A percentile compares a stretch with the other conserved stretches of the same genome.
Conservation (phyloP, 2,113 vertebrate species). For the Dermatemys mawii region DNA sequence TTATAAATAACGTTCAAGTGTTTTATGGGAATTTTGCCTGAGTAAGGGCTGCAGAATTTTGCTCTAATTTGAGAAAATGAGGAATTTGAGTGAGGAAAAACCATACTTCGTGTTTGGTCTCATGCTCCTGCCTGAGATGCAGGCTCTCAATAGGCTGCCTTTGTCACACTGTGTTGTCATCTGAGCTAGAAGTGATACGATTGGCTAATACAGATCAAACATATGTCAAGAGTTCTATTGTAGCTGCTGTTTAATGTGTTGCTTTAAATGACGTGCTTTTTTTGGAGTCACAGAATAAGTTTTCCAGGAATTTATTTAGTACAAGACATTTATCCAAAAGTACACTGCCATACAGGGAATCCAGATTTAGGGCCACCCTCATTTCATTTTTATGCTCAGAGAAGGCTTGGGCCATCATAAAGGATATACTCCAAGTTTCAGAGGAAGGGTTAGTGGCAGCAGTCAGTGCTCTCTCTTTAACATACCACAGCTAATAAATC, state of each 20-base stretch:
- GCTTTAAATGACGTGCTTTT: neutral
- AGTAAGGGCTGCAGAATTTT: neutral
- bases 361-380: neutral
- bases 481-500: fast-evolving
- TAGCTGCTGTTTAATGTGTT: neutral
- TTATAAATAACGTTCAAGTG: neutral
- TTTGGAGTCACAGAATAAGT: neutral
- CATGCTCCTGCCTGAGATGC: neutral
- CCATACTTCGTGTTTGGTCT: neutral
- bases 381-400: neutral
- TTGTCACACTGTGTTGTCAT: neutral
- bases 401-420: neutral
- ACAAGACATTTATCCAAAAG: neutral
- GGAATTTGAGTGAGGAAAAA: neutral
- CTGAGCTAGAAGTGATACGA: neutral
- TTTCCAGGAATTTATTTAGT: neutral
- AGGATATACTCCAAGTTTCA: neutral
- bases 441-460: neutral
- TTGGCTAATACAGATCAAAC: neutral
- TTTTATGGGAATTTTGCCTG: neutral
- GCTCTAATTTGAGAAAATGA: neutral
- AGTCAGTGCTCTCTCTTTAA: neutral
- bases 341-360: neutral
- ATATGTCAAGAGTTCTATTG: neutral
- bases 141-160: neutral